Conservation (phyloP, 2,888 invertebrate genomes). For the Parascotia fuliginaria region DNA sequence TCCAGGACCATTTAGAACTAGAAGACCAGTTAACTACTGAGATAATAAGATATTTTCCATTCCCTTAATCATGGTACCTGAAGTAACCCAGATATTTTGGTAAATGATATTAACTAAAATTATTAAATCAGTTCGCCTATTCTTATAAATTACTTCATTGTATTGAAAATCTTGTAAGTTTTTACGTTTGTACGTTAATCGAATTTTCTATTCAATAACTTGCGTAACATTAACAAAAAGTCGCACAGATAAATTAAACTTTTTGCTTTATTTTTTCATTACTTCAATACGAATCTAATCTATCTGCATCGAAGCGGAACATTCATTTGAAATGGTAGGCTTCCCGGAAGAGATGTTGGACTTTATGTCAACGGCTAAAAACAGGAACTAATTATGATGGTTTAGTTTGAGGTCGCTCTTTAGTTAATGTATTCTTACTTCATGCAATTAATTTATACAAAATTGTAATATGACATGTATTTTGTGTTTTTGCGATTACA, state of each 20-base stretch:
- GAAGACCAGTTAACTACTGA: no score
- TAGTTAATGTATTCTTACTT: background rate
- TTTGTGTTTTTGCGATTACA: background rate
- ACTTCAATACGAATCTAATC: conserved; percentile 29
- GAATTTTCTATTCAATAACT: conserved; percentile 14
- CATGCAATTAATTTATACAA: background rate
- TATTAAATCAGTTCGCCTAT: no score
- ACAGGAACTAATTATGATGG: background rate
- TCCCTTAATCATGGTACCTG: no score
- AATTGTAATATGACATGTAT: background rate
- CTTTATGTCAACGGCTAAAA: background rate
- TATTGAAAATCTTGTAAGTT: background rate
- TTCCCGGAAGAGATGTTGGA: conserved; percentile 33
- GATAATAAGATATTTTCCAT: no score
- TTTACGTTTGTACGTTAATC: background rate
- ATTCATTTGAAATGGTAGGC: conserved; percentile 34
- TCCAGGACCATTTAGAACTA: no score
- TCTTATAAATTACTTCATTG: no score
- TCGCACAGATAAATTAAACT: conserved; percentile 10
- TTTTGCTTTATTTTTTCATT: conserved; percentile 25
- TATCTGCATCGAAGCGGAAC: conserved; percentile 38
- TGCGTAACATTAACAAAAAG: conserved; percentile 19
- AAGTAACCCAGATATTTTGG: no score
- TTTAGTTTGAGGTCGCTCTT: background rate
- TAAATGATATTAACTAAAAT: no score